Evolutionary conservation across 2,113 vertebrate genomes (phyloP), one percentile per base, ranked within the genome.

Genomic region (Heteronetta atricapilla): DNA sequence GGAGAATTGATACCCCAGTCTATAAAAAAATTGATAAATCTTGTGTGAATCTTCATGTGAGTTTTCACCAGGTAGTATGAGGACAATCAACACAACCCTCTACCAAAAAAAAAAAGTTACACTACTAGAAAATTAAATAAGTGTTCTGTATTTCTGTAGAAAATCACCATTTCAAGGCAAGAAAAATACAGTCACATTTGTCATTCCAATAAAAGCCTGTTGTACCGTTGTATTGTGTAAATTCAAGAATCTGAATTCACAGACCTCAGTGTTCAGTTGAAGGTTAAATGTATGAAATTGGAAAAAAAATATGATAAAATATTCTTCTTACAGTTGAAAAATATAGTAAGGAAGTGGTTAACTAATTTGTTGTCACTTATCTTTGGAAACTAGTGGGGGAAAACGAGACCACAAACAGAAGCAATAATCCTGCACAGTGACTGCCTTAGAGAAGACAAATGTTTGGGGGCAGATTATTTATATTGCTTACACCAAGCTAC

Each of bases 381-480:
- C 14, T 56, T 84, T 34, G 11, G 83, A 93, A 83, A 53, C 56
- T 42, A 52, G 42, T 52, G 48, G 48, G 55, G n/a, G 20, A 89
- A 74, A 79, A 77, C 10, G 21, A 87, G 31, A 53, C 29, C 7
- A 44, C 21, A 60, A 91, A 84, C 26, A 82, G 68, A 48, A 93
- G 34, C 33, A 72, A 77, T 17, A 88, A 34, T 44, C 13, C 53
- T 70, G 23, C 21, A 75, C 36, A 64, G 53, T 55, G 55, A 36
- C 53, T 69, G 50, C 21, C 55, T 94, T 79, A 86, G 21, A 86
- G 36, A 56, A 94, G 69, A 93, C 62, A 79, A 81, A 79, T 73
- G 34, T 84, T 90, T 93, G 17, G 28, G 73, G 58, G 63, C 31
- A 92, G 56, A 82, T 92, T 84, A 95, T 92, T 90, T 93, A 67